Percentiles rank a stretch among this genome's conserved stretches.
phyloP scores from a whole-genome alignment of 2,888 invertebrate species.

The Anthoptus insignis region DNA sequence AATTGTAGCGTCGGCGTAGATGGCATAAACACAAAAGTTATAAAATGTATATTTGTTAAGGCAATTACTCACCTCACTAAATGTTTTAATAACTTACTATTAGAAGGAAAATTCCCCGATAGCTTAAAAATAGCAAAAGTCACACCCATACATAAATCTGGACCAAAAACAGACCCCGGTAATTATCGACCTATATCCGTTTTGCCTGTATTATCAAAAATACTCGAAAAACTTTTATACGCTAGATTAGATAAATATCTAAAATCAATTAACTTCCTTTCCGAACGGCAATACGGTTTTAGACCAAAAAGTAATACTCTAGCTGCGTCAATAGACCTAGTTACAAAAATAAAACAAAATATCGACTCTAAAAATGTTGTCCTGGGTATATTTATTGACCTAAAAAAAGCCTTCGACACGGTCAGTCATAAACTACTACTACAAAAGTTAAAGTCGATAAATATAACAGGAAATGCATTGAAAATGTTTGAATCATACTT shows the following conservation, averaged over 20 bases:
- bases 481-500: not conserved
- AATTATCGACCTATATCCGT: conserved; percentile 35
- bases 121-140: conserved; percentile 21
- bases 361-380: not conserved
- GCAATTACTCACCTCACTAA: not conserved
- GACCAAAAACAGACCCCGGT: conserved; percentile 13
- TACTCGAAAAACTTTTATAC: conserved; percentile 26
- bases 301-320: not conserved
- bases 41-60: not conserved
- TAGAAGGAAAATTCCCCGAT: not conserved
- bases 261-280: conserved; percentile 1
- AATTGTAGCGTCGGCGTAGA: not conserved
- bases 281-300: not conserved
- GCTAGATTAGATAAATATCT: conserved; percentile 6
- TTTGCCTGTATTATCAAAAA: conserved; percentile 25
- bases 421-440: not conserved
- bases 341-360: not conserved
- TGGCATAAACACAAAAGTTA: not conserved
- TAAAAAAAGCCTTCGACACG: not conserved
- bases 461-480: not conserved
- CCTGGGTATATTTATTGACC: not conserved
- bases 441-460: not conserved
- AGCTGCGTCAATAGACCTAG: not conserved
- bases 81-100: not conserved
- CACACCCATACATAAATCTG: conserved; percentile 30